Evolutionary conservation across 2,888 invertebrate genomes (phyloP), one percentile per base, ranked within the genome.

Genomic region (Diploptera punctata): DNA sequence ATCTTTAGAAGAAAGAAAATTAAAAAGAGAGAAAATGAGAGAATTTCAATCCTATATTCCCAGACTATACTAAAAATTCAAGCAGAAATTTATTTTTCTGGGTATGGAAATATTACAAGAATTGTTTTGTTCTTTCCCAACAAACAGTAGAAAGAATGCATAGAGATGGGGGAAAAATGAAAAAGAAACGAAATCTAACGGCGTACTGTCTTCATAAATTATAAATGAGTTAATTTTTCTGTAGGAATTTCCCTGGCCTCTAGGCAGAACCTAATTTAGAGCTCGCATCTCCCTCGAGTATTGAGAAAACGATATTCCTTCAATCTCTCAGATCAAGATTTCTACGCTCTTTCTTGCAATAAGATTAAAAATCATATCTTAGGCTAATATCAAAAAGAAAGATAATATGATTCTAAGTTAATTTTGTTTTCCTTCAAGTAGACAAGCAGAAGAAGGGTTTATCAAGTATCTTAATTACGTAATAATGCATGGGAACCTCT

Each of bases 181-280:
- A 33, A 33, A 54, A 54, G 33, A 49, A 38, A 31, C 18, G n/a
- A 43, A 67, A 24, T 24, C 67, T 47, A 47, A 67, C 26, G 38
- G 47, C 44, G 47, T 43, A 78, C 81, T 80, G 80, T 80, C 80
- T 80, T 81, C 80, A 81, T 82, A 81, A 82, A 82, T 82, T 81
- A 81, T 82, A 81, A 81, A 82, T 82, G 80, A 80, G 80, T 81
- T 82, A 82, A 82, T 82, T 82, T 82, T 82, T 82, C 81, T 79
- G 54, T 54, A 44, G 24, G 65, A 38, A 65, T n/a, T 67, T 47
- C 67, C 49, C 49, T 19, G 18, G 49, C 49, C 49, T 49, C 21
- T 49, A 49, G 49, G 19, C 2, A 19, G 49, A 49, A 49, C 49
- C 19, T 49, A 49, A 49, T 49, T 49, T 49, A 49, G 49, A 49